Percentiles rank a stretch among this genome's conserved stretches.
Evolutionary conservation across 2,113 vertebrate genomes (phyloP).

Genomic region (Octodon degus): DNA sequence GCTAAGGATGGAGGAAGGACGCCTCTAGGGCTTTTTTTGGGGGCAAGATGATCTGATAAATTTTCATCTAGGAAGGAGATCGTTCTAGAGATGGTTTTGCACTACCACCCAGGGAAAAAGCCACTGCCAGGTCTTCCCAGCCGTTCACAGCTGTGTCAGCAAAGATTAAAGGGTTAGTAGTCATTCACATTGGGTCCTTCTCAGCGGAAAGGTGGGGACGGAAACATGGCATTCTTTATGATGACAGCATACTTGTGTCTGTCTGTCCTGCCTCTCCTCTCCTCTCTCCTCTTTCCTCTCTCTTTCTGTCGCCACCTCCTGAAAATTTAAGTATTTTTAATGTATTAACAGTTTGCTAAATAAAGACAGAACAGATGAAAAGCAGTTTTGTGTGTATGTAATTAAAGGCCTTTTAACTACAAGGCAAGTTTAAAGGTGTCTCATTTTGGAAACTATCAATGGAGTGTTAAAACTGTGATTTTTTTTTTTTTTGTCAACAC

Average conservation of each 20-base stretch:
- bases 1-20: neutral
- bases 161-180: no score
- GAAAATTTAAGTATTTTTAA: neutral
- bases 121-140: neutral
- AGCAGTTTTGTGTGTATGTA: neutral
- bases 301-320: neutral
- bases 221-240: neutral
- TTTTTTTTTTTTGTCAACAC: neutral
- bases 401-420: conserved; percentile 1
- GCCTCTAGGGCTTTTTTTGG: neutral
- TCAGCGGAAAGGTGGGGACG: neutral
- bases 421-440: neutral
- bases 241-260: neutral
- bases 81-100: neutral
- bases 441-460: conserved; percentile 46
- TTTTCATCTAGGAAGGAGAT: neutral
- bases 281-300: neutral
- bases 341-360: conserved; percentile 49
- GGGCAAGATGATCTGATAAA: neutral
- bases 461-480: conserved; percentile 46
- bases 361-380: neutral
- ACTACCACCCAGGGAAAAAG: neutral
- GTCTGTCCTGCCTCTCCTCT: neutral
- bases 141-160: neutral
- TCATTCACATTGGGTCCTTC: neutral